A percentile compares a stretch with the other conserved stretches of the same genome.
Evolutionary conservation across 2,888 invertebrate genomes (phyloP).

Genomic region (Homarus gammarus): DNA sequence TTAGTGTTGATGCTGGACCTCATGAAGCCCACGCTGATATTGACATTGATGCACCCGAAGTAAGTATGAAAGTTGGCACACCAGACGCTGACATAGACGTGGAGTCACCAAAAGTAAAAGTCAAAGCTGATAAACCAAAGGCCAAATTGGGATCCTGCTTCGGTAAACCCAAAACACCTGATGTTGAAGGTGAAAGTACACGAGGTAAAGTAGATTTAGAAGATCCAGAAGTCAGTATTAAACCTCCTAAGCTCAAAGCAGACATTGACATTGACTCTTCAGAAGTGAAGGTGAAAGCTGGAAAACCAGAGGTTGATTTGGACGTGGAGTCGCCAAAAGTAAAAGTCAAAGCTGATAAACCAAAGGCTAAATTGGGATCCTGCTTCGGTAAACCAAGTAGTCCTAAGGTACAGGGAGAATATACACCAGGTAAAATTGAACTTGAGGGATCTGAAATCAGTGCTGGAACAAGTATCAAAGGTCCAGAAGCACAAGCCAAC

Average conservation of each 20-base stretch:
- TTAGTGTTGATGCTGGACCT: background rate
- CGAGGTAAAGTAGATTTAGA: constrained; percentile 33
- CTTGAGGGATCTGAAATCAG: constrained; percentile 3
- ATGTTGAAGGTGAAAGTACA: constrained; percentile 41
- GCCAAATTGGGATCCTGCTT: constrained; percentile 56
- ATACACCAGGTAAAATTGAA: background rate
- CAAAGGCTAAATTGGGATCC: constrained; percentile 38
- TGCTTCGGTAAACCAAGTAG: constrained; percentile 36
- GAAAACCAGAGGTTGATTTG: constrained; percentile 40
- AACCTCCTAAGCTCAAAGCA: background rate
- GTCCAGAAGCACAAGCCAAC: constrained; percentile 10
- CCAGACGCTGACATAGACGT: constrained; percentile 10
- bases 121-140: constrained; percentile 53
- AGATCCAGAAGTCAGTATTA: constrained; percentile 27
- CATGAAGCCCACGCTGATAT: constrained; percentile 35
- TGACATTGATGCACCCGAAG: constrained; percentile 39
- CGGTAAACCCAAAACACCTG: constrained; percentile 44
- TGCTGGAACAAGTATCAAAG: background rate
- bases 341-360: constrained; percentile 32
- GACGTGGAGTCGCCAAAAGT: constrained; percentile 34
- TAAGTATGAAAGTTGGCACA: constrained; percentile 21
- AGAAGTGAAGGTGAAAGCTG: constrained; percentile 21
- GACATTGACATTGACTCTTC: constrained; percentile 11
- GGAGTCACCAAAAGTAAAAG: constrained; percentile 32
- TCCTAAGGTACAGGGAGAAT: constrained; percentile 38